Evolutionary conservation across 2,797 vertebrate species (phyloP).

Genomic region (Lacerta agilis): DNA sequence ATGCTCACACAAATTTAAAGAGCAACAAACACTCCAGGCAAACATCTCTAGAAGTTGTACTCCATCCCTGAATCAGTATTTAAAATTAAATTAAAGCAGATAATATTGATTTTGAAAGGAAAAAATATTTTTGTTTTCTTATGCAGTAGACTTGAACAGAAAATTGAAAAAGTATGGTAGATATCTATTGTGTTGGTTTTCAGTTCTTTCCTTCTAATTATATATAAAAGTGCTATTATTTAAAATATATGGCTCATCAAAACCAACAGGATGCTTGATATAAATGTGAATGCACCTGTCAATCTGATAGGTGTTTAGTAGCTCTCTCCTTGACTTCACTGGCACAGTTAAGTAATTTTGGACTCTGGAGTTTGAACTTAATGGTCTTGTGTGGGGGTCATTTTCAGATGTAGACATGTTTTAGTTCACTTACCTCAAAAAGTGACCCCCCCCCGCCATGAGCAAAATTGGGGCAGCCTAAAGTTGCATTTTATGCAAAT

Average conservation of each 20-base stretch:
- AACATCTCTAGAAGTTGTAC: not conserved
- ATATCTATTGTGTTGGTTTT: not conserved
- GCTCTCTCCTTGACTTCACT: no score
- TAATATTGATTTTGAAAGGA: conserved; percentile 18
- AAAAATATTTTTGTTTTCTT: no score
- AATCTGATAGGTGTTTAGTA: not conserved
- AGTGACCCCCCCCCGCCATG: no score
- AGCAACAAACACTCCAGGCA: not conserved
- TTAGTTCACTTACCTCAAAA: no score
- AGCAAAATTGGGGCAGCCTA: no score
- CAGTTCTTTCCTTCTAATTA: not conserved
- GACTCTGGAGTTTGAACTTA: no score
- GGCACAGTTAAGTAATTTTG: no score
- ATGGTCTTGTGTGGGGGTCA: no score
- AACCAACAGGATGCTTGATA: not conserved
- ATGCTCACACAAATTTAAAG: not conserved
- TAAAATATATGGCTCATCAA: not conserved
- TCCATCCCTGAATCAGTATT: not conserved
- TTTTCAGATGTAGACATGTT: no score
- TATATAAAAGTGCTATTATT: not conserved
- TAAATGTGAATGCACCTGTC: not conserved
- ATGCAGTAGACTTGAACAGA: not conserved
- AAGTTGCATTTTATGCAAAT: no score
- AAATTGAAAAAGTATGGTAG: not conserved
- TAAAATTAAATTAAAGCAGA: conserved; percentile 14